Evolutionary conservation across 2,797 vertebrate species (phyloP).

Genomic region (Fistularia commersonii): DNA sequence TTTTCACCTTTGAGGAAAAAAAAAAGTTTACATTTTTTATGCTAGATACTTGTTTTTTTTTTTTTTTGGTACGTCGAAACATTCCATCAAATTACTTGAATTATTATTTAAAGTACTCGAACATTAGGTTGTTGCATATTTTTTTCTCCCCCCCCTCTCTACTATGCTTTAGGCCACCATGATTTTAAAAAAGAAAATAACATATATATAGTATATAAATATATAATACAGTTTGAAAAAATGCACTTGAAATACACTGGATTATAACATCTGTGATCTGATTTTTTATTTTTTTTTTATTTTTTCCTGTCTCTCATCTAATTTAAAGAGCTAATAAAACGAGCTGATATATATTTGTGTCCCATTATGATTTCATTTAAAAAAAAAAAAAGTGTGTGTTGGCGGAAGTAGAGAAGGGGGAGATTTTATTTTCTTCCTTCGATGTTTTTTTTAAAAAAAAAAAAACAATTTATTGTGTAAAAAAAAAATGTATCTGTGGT

Average conservation of each 20-base stretch:
- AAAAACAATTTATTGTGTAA: too few relatives aligned
- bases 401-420: too few relatives aligned
- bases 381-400: slow-evolving; percentile 20
- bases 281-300: slow-evolving; percentile 80
- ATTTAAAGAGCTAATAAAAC: slow-evolving; percentile 99
- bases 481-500: too few relatives aligned
- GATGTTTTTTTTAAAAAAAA: too few relatives aligned
- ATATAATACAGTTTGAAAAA: slow-evolving; percentile 91
- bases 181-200: slow-evolving; percentile 82
- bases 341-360: slow-evolving; percentile 84
- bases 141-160: slow-evolving; percentile 81
- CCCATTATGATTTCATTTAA: slow-evolving; percentile 71
- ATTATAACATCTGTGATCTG: slow-evolving; percentile 98
- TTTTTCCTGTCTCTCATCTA: slow-evolving; percentile 91
- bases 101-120: slow-evolving; percentile 93
- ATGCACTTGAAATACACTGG: slow-evolving; percentile 99
- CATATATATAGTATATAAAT: slow-evolving; percentile 70
- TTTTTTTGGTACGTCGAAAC: too few relatives aligned
- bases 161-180: slow-evolving; percentile 83
- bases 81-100: slow-evolving; percentile 99
- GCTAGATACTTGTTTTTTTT: slow-evolving; percentile 87
- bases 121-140: slow-evolving; percentile 60
- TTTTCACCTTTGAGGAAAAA: slow-evolving; percentile 70
- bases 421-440: too few relatives aligned
- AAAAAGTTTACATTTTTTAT: slow-evolving; percentile 96